phyloP scores from a whole-genome alignment of 2,113 vertebrate species.

The Pardalotus punctatus region DNA sequence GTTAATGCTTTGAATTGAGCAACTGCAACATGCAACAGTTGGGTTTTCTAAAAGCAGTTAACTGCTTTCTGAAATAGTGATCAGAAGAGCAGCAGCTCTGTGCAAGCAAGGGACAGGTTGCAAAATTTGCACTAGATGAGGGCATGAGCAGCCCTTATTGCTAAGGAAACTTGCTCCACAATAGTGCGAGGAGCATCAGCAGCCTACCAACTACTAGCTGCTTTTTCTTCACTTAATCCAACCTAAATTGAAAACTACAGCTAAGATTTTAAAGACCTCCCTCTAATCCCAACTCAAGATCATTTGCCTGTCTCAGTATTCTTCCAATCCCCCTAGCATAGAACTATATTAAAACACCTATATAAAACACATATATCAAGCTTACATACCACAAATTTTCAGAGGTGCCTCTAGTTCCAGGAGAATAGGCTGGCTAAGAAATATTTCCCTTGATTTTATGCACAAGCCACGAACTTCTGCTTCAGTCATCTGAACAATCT shows the following conservation, averaged over 20 bases:
- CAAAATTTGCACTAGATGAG: neutral
- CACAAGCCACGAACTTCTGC: conserved; percentile 93
- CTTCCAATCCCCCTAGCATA: neutral
- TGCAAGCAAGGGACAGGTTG: neutral
- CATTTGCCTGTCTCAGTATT: neutral
- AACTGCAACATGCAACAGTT: neutral
- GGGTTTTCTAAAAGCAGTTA: neutral
- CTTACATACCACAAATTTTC: conserved; percentile 89
- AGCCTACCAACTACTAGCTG: neutral
- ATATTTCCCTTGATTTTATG: conserved; percentile 95
- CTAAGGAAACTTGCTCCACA: neutral
- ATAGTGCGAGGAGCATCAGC: fast-evolving
- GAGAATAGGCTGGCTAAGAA: conserved; percentile 95
- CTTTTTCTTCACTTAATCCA: neutral
- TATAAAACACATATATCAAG: neutral
- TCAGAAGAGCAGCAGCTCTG: neutral
- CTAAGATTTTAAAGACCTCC: neutral
- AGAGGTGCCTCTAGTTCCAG: conserved; percentile 92
- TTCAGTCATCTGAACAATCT: conserved; percentile 95
- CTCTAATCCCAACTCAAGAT: neutral
- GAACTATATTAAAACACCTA: neutral
- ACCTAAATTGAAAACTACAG: neutral
- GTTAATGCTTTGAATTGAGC: neutral
- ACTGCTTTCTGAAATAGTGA: neutral
- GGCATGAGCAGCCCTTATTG: neutral